These are phyloP conservation scores for Rugalucina vietnamica DNA, from an alignment of 2,888 invertebrate genomes.

Conservation along the genomic window DNA sequence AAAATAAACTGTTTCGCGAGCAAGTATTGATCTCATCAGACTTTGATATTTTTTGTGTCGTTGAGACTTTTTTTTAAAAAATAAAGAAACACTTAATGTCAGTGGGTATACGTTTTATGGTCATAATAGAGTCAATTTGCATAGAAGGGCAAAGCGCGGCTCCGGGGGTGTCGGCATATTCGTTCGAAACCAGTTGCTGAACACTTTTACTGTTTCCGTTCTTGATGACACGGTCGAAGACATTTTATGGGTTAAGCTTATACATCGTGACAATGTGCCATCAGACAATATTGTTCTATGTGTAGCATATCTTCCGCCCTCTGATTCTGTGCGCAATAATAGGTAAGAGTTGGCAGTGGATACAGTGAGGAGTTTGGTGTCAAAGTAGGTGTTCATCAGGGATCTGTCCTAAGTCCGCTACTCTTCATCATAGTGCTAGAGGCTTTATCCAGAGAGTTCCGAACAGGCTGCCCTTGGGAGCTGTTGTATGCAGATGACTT, in stretches of 20 bases:
- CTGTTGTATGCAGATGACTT: too few relatives aligned
- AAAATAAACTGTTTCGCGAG: constrained; percentile 10
- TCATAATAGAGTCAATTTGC: constrained; percentile 16
- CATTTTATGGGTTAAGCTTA: constrained; percentile 19
- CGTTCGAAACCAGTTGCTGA: constrained; percentile 1
- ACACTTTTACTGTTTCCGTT: constrained; percentile 9
- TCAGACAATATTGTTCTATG: constrained; percentile 7
- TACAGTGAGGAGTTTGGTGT: too few relatives aligned
- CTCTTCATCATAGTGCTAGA: too few relatives aligned
- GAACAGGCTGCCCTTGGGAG: too few relatives aligned
- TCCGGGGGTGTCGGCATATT: constrained; percentile 28
- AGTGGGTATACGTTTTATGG: constrained; percentile 23
- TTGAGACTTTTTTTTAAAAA: constrained; percentile 18
- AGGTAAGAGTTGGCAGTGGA: neutral
- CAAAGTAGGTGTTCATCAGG: too few relatives aligned
- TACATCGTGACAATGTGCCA: neutral
- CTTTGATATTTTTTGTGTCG: constrained; percentile 20
- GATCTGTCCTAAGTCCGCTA: too few relatives aligned
- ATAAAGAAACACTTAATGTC: neutral
- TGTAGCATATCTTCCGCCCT: constrained; percentile 23
- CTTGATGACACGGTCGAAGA: constrained; percentile 17
- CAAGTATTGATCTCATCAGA: neutral
- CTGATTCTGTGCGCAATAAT: constrained; percentile 9
- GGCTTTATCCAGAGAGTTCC: too few relatives aligned
- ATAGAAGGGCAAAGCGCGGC: constrained; percentile 23